Conservation (phyloP, 92 coral and sea anemone genomes). For the Umimayanthus chanpuru region DNA sequence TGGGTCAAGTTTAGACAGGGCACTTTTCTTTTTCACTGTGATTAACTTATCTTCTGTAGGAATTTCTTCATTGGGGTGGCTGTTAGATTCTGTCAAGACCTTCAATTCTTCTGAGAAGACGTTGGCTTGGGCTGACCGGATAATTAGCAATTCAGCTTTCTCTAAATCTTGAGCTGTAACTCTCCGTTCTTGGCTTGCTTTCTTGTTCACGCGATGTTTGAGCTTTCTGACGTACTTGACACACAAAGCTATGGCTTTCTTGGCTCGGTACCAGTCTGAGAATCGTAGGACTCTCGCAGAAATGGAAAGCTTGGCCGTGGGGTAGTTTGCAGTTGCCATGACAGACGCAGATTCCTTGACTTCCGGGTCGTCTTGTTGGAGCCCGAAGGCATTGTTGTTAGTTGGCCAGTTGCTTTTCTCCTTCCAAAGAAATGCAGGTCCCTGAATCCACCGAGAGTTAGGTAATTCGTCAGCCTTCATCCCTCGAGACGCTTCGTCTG, state of each 20-base stretch:
- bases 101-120: not conserved
- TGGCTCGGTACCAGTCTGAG: slow-evolving; percentile 44
- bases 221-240: not conserved
- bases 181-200: not conserved
- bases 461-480: slow-evolving; percentile 34
- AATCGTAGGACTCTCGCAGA: slow-evolving; percentile 9
- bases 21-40: not conserved
- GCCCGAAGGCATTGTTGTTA: not conserved
- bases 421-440: slow-evolving; percentile 47
- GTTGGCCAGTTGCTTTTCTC: slow-evolving; percentile 24
- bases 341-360: slow-evolving; percentile 23
- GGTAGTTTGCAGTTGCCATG: slow-evolving; percentile 21
- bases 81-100: not conserved
- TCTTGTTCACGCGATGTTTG: slow-evolving; percentile 9
- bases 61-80: not conserved
- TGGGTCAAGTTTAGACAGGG: not conserved
- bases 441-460: slow-evolving; percentile 37
- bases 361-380: slow-evolving; percentile 41
- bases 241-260: slow-evolving; percentile 33
- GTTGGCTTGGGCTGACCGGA: slow-evolving; percentile 45
- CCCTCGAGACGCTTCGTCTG: slow-evolving; percentile 41
- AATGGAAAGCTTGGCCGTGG: not conserved
- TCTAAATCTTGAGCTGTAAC: slow-evolving; percentile 35
- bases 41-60: not conserved
- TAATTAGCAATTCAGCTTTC: slow-evolving; percentile 46